Conservation (phyloP, 2,113 vertebrate species). For the Vicugna pacos region DNA sequence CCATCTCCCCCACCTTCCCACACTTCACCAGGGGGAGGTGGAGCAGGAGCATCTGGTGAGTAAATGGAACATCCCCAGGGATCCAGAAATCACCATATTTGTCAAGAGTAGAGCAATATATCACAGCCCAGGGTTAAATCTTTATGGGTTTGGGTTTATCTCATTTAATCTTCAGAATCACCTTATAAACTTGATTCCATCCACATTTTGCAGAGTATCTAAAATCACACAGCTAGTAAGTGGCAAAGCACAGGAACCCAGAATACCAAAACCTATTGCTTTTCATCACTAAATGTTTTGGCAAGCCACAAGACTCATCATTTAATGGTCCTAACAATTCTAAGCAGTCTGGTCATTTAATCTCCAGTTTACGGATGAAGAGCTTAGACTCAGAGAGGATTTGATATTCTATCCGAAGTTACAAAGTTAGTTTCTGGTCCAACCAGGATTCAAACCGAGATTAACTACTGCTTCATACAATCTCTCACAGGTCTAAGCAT, state of each 20-base stretch:
- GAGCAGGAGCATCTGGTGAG: not conserved
- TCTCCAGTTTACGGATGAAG: not conserved
- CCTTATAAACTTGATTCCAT: not conserved
- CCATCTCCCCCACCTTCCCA: fast-evolving
- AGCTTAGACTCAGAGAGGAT: not conserved
- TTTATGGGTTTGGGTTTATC: not conserved
- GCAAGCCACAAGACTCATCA: not conserved
- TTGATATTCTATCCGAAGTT: not conserved
- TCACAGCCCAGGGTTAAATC: not conserved
- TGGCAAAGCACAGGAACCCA: not conserved
- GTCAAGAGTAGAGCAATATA: not conserved
- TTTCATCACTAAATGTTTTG: not conserved
- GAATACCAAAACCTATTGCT: not conserved
- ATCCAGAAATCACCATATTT: not conserved
- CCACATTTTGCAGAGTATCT: not conserved
- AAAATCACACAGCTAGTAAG: not conserved
- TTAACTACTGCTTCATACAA: not conserved
- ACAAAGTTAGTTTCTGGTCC: not conserved
- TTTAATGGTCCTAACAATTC: not conserved
- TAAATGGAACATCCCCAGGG: not conserved
- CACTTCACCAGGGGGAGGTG: too few species aligned
- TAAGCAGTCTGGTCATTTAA: not conserved
- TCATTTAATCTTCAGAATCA: not conserved
- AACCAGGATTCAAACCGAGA: too few species aligned
- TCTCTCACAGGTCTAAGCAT: not conserved